Base-by-base conservation (phyloP, 2,888 invertebrate genomes). In the Eledone cirrhosa region DNA sequence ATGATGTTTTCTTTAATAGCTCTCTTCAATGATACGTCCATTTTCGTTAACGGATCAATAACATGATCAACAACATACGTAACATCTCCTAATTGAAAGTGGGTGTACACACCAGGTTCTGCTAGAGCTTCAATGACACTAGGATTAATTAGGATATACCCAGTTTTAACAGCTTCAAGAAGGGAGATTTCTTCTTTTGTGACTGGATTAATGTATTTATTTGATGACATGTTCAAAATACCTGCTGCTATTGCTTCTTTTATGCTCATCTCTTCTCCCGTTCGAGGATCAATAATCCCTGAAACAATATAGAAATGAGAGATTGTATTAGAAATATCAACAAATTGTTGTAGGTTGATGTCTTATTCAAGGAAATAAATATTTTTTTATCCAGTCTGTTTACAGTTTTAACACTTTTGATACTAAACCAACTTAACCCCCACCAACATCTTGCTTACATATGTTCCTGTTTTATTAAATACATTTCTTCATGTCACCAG, bases 211-310 rank as follows among this genome's bases (percentile, higher is more conserved):
- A 80, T 84, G 78, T 95, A 93, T 89, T 94, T 93, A 19, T 94
- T 94, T 48, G 93, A 92, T 80, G 93, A 92, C 0, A 94, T 93
- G 87, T 96, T 94, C 86, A 96, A 92, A 79, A 96, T 95, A 5
- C 96, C 96, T 84, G 92, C 92, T 77, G 92, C 91, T 80, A 94
- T 93, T 4, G 96, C 96, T 88, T 95, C 94, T 47, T 94, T 94
- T 31, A 96, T 92, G 0, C 94, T 92, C 80, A 95, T 93, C 81
- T 84, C 84, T 80, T 87, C 85, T n/a, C 88, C 89, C 8, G 88
- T 88, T 24, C 85, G 81, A 8, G 89, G 88, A 77, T 89, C 88
- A 13, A 87, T 83, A 13, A 89, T 88, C 0, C 89, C 88, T 41
- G 84, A 82, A 16, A 89, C 84, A 8, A 84, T 84, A 80, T 82